These are phyloP conservation scores for Dipodomys merriami DNA, from an alignment of 2,113 vertebrate genomes.

Conservation along the genomic window DNA sequence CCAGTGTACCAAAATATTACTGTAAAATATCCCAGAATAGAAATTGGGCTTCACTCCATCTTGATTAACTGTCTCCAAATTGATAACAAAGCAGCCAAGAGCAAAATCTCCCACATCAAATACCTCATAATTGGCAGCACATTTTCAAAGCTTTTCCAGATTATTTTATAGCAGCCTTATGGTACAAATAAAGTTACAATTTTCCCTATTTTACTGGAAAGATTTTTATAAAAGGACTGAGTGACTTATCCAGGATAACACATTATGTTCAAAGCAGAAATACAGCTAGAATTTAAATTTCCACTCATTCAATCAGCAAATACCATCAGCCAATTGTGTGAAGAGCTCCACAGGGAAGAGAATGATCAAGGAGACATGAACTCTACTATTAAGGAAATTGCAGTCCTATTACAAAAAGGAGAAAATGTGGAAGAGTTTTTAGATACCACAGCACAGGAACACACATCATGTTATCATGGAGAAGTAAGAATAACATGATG, in stretches of 20 bases:
- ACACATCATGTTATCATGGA: neutral
- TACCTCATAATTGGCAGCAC: constrained; percentile 32
- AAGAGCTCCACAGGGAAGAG: constrained; percentile 40
- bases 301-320: constrained; percentile 55
- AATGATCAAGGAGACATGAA: constrained; percentile 60
- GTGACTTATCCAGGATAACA: constrained; percentile 57
- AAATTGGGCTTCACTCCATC: constrained; percentile 45
- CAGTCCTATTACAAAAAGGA: constrained; percentile 46
- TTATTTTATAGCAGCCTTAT: constrained; percentile 49
- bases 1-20: neutral
- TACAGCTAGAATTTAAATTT: constrained; percentile 35
- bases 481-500: constrained; percentile 16
- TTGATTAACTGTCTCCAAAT: constrained; percentile 52
- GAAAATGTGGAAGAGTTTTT: constrained; percentile 52
- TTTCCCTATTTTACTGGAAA: constrained; percentile 22
- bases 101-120: constrained; percentile 50
- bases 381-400: constrained; percentile 59
- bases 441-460: constrained; percentile 33
- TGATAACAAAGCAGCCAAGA: constrained; percentile 53
- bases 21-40: constrained; percentile 26
- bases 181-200: neutral
- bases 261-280: constrained; percentile 43
- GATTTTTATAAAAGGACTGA: neutral
- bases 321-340: constrained; percentile 45
- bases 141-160: constrained; percentile 41